Evolutionary conservation across 2,113 vertebrate genomes (phyloP).

Genomic region (Daphoenositta chrysoptera): DNA sequence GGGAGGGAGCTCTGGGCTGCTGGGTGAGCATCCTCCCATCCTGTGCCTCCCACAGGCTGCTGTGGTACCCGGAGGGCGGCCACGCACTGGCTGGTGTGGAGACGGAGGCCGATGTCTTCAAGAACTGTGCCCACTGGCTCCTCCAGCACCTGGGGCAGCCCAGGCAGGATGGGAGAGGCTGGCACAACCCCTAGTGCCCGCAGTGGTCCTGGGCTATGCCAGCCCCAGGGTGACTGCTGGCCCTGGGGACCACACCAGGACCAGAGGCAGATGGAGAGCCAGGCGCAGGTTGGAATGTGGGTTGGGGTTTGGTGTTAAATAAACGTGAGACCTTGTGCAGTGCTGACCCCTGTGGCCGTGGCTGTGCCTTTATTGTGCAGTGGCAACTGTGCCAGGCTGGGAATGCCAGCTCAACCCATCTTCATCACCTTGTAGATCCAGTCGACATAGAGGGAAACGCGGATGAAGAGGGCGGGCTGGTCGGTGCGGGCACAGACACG

Average conservation of each 20-base stretch:
- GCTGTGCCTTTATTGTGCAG: not conserved
- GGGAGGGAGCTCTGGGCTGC: not conserved
- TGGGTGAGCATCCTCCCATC: not conserved
- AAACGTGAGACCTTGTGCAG: not conserved
- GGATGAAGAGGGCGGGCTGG: conserved; percentile 89
- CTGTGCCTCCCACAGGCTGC: conserved; percentile 54
- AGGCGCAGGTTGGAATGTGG: fast-evolving
- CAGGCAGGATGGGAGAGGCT: fast-evolving
- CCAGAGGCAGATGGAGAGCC: not conserved
- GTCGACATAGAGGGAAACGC: conserved; percentile 89
- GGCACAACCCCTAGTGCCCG: not conserved
- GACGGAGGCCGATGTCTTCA: conserved; percentile 74
- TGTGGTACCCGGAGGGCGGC: conserved; percentile 80
- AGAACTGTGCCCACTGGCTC: conserved; percentile 77
- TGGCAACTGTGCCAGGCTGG: not conserved
- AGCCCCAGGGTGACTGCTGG: not conserved
- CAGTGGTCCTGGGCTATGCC: not conserved
- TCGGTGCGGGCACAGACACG: conserved; percentile 86
- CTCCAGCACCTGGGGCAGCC: conserved; percentile 63
- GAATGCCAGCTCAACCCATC: conserved; percentile 69
- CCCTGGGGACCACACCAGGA: not conserved
- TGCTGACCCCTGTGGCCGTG: fast-evolving
- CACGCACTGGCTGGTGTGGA: conserved; percentile 76
- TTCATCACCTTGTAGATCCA: conserved; percentile 96
- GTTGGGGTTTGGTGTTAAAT: not conserved